phyloP scores from a whole-genome alignment of 2,113 vertebrate genomes.

The Echinops telfairi region DNA sequence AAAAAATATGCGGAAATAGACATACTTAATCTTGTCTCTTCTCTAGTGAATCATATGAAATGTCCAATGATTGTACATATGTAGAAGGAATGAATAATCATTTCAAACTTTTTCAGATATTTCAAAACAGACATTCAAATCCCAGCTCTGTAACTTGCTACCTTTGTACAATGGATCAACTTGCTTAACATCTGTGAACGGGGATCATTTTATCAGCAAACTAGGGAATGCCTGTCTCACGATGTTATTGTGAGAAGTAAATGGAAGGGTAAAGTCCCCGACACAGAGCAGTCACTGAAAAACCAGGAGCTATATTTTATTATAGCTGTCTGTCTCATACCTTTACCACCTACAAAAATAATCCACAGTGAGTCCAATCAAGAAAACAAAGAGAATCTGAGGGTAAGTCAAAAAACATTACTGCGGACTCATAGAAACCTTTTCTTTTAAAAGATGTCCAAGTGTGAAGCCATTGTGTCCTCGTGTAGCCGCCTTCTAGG shows the following conservation, averaged over 20 bases:
- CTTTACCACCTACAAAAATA: neutral
- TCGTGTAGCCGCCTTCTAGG: too few relatives aligned
- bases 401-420: too few relatives aligned
- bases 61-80: neutral
- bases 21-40: neutral
- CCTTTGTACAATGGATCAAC: neutral
- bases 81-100: neutral
- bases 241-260: constrained; percentile 24
- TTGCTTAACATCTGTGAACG: neutral
- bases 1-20: neutral
- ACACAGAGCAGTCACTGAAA: neutral
- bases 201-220: constrained; percentile 23
- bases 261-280: neutral
- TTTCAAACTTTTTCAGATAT: constrained; percentile 11
- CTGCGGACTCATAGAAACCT: too few relatives aligned
- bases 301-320: constrained; percentile 15
- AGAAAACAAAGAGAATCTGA: neutral
- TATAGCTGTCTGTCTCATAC: neutral
- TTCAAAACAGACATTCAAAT: neutral
- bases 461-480: too few relatives aligned
- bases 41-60: constrained; percentile 5
- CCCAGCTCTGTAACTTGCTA: neutral
- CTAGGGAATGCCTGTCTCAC: neutral
- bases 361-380: neutral
- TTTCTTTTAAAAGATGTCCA: too few relatives aligned